phyloP scores from a whole-genome alignment of 1,140 invertebrate species.

The Cherax quadricarinatus region DNA sequence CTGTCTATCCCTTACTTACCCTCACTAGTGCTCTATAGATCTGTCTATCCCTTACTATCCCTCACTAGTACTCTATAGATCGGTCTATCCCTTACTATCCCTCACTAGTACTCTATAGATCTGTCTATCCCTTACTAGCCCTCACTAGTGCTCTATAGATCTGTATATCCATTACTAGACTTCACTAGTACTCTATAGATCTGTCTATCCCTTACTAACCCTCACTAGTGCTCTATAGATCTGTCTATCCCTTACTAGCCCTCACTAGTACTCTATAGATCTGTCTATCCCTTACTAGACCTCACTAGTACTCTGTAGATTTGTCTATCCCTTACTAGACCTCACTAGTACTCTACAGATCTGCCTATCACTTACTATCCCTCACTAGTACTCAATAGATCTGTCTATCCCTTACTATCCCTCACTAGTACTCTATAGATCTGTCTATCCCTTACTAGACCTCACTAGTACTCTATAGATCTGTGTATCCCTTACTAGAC shows the following conservation, averaged over 20 bases:
- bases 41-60: background rate
- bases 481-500: background rate
- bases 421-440: no score
- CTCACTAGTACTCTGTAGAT: constrained; percentile 11
- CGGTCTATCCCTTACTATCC: background rate
- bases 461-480: no score
- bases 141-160: constrained; percentile 9
- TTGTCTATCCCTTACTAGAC: background rate
- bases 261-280: background rate
- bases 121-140: constrained; percentile 4
- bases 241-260: background rate
- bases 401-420: background rate
- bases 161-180: no score
- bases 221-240: background rate
- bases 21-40: background rate
- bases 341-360: no score
- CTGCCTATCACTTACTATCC: background rate
- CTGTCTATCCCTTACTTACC: constrained; percentile 4
- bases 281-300: constrained; percentile 4
- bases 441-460: background rate
- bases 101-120: background rate
- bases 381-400: background rate
- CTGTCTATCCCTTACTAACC: constrained; percentile 4
- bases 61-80: background rate
- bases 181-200: background rate